Conservation (phyloP, 2,113 vertebrate species). For the Pachycephala philippinensis region DNA sequence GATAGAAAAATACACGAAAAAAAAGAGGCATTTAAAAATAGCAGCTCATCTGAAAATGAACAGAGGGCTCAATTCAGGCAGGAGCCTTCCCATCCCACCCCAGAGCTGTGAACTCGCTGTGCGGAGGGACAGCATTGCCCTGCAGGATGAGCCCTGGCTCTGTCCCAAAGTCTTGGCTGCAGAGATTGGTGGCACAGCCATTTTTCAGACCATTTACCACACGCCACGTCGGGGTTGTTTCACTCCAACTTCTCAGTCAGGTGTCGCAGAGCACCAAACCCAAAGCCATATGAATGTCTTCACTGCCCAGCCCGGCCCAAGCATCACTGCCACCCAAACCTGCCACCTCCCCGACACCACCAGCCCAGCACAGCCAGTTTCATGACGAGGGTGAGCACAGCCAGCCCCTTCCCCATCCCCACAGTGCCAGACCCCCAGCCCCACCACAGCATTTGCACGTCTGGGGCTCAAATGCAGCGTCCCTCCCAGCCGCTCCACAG, state of each 20-base stretch:
- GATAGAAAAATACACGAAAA: neutral
- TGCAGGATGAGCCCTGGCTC: neutral
- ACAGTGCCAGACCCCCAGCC: neutral
- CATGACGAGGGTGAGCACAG: neutral
- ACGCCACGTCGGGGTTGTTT: accelerated
- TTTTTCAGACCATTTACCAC: accelerated
- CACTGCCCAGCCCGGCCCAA: neutral
- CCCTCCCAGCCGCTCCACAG: accelerated
- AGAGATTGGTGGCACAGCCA: neutral
- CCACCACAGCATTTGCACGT: accelerated
- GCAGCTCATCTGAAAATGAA: neutral
- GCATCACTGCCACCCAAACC: neutral
- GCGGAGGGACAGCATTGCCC: accelerated
- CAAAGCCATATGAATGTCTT: accelerated
- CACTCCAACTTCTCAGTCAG: neutral
- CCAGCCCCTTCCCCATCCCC: neutral
- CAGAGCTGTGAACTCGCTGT: accelerated
- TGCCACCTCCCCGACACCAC: neutral
- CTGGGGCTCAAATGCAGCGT: accelerated
- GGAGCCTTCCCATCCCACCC: accelerated
- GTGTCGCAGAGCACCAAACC: neutral
- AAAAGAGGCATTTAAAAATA: neutral
- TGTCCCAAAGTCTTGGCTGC: neutral
- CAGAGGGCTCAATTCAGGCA: neutral
- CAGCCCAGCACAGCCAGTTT: neutral